Percentiles rank a stretch among this genome's conserved stretches.
Evolutionary conservation across 2,888 invertebrate species (phyloP).

Genomic region (Drosophila prolongata): DNA sequence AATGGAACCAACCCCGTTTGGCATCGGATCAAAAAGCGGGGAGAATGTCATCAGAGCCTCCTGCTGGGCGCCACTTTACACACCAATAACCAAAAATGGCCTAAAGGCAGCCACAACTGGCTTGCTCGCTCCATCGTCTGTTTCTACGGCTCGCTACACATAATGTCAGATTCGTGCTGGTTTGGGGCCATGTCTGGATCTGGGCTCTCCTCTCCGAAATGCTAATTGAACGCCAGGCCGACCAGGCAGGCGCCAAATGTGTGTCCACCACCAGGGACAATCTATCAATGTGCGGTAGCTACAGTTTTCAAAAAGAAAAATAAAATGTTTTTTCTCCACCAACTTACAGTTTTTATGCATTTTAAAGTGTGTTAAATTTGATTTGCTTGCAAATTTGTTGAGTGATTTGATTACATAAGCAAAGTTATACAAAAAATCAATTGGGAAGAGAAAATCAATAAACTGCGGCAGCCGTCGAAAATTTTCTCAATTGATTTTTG

Average conservation of each 20-base stretch:
- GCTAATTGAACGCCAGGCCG: conserved; percentile 62
- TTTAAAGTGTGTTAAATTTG: conserved; percentile 60
- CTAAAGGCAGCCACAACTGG: conserved; percentile 27
- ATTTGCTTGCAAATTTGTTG: conserved; percentile 66
- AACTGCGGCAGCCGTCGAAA: conserved; percentile 19
- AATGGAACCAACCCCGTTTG: conserved; percentile 9
- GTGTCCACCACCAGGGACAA: conserved; percentile 34
- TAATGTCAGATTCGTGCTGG: conserved; percentile 57
- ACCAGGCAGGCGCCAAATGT: conserved; percentile 58
- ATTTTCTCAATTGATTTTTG: conserved; percentile 21
- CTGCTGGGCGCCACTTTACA: conserved; percentile 43
- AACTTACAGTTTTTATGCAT: conserved; percentile 31
- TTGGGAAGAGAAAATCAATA: conserved; percentile 28
- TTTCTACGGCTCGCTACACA: conserved; percentile 3
- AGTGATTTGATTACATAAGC: conserved; percentile 67
- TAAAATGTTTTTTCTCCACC: conserved; percentile 1
- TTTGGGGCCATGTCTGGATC: conserved; percentile 50
- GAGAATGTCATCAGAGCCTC: conserved; percentile 46
- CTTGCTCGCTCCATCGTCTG: conserved; percentile 5
- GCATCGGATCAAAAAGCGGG: conserved; percentile 10
- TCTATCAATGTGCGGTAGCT: conserved; percentile 58
- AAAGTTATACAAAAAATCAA: conserved; percentile 20
- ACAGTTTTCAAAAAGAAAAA: neutral
- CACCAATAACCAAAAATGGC: conserved; percentile 37
- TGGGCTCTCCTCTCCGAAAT: conserved; percentile 46